A percentile compares a stretch with the other conserved stretches of the same genome.
These are phyloP conservation scores for Balearica regulorum DNA, from an alignment of 2,797 vertebrate species.

Conservation along the genomic window DNA sequence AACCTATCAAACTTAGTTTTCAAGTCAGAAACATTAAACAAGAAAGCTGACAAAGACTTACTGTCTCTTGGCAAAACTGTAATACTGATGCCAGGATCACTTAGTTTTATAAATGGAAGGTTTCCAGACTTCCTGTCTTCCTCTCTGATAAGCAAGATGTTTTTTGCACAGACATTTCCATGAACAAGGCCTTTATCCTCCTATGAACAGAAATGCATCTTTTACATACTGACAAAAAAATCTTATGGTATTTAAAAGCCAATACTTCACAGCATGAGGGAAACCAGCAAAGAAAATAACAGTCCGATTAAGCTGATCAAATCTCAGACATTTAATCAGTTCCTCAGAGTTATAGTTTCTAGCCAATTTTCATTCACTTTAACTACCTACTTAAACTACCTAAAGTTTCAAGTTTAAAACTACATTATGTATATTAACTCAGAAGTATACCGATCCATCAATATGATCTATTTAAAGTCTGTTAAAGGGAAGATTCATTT, in stretches of 20 bases:
- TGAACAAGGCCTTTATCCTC: constrained; percentile 92
- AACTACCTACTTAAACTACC: background rate
- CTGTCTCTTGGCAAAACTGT: constrained; percentile 91
- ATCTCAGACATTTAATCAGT: background rate
- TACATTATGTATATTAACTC: background rate
- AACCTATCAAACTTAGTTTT: background rate
- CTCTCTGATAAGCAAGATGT: constrained; percentile 92
- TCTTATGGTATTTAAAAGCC: background rate
- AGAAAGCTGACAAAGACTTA: constrained; percentile 70
- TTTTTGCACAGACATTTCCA: constrained; percentile 95
- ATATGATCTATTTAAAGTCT: background rate
- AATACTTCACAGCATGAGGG: background rate
- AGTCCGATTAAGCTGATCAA: background rate
- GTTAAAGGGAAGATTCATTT: background rate
- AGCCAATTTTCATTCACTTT: background rate
- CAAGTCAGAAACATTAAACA: background rate
- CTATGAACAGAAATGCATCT: constrained; percentile 71
- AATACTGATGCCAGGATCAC: constrained; percentile 94
- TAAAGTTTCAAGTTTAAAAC: background rate
- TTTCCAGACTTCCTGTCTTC: constrained; percentile 90
- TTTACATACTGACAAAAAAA: background rate
- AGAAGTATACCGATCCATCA: background rate
- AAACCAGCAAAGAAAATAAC: background rate
- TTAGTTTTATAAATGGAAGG: constrained; percentile 94
- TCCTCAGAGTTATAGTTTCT: background rate